Conservation (phyloP, 2,113 vertebrate genomes). For the Eretmochelys imbricata region DNA sequence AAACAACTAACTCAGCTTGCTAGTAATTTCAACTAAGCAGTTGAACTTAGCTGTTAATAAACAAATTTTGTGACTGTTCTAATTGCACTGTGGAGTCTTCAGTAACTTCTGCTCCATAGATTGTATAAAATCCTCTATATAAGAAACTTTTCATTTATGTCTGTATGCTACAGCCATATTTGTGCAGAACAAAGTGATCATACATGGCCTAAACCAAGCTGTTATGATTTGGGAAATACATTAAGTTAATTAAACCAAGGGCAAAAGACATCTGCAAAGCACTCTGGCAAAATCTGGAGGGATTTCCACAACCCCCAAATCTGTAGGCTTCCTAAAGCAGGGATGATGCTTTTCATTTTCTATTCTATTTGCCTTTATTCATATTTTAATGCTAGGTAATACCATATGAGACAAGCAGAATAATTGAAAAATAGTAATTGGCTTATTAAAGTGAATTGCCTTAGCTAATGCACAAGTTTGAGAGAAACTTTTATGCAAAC, state of each 20-base stretch:
- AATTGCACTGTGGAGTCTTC: neutral
- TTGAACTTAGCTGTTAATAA: neutral
- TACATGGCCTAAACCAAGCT: fast-evolving
- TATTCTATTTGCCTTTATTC: neutral
- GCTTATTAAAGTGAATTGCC: neutral
- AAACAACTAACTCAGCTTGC: neutral
- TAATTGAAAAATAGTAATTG: neutral
- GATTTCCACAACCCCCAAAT: neutral
- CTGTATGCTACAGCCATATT: fast-evolving
- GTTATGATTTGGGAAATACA: neutral
- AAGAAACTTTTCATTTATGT: neutral
- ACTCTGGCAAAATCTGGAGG: neutral
- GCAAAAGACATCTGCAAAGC: neutral
- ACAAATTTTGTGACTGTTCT: neutral
- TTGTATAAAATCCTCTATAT: neutral
- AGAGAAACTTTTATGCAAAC: neutral
- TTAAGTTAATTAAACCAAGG: neutral
- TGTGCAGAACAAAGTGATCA: fast-evolving
- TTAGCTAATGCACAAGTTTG: fast-evolving
- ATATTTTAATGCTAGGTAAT: neutral
- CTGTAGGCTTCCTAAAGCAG: neutral
- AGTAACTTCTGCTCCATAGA: neutral
- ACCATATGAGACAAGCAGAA: neutral
- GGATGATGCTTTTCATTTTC: neutral
- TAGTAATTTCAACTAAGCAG: neutral